phyloP scores from a whole-genome alignment of 2,113 vertebrate genomes.

The Deroptyus accipitrinus region DNA sequence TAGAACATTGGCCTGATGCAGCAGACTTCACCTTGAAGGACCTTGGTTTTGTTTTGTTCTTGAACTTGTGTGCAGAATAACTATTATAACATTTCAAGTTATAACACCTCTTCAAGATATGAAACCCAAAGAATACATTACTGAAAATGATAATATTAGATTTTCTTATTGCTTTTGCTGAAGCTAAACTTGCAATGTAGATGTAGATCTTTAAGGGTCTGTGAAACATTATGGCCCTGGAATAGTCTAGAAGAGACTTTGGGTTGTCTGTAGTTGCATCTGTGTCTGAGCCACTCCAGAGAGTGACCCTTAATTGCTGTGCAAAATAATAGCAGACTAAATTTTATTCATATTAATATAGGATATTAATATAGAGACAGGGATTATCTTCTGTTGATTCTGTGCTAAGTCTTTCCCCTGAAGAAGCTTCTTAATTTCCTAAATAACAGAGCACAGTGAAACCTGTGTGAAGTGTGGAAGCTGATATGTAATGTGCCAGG shows the following conservation, averaged over 20 bases:
- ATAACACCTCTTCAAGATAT: neutral
- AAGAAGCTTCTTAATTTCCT: neutral
- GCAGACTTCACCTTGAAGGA: neutral
- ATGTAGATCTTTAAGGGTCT: neutral
- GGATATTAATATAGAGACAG: neutral
- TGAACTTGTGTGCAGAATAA: neutral
- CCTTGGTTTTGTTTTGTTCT: neutral
- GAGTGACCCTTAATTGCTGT: neutral
- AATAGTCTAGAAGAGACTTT: neutral
- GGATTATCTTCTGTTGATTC: neutral
- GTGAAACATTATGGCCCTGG: neutral
- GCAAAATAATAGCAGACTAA: neutral
- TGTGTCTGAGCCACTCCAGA: neutral
- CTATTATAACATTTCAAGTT: neutral
- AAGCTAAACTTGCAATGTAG: neutral
- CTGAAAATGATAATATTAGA: neutral
- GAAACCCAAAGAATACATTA: neutral
- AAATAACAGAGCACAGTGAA: neutral
- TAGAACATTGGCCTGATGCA: neutral
- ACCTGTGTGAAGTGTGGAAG: rapidly evolving
- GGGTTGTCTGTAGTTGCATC: neutral
- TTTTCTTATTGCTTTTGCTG: neutral
- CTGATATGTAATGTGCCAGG: neutral
- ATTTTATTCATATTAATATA: neutral
- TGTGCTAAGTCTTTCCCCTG: neutral